Base-by-base conservation (phyloP, 2,113 vertebrate species). In the Passer domesticus region DNA sequence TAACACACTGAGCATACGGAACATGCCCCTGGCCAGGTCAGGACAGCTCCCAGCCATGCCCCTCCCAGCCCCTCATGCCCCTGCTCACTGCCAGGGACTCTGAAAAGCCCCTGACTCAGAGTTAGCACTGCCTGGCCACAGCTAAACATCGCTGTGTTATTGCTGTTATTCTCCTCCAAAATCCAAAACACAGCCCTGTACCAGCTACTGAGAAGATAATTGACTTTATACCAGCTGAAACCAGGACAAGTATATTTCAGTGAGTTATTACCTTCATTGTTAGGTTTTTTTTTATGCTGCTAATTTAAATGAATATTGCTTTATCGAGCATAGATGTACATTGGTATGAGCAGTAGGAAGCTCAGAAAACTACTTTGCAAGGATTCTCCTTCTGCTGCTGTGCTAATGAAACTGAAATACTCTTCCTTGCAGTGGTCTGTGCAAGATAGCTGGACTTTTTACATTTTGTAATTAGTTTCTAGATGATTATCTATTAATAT, bases 401-500 rank as follows among this genome's bases (percentile, higher is more conserved):
- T 39, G 53, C 73, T 87, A 90, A 94, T 86, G 82, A 86, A 90
- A 90, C 46, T 6, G 59, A 86, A 85, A 78, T 11, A 7, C 41
- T 83, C 27, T 72, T 91, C 56, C 75, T 73, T 84, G 62, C 82
- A 66, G 62, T 18, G 41, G n/a, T 92, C 79, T 90, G 41, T 77
- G 90, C 53, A 60, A 84, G 77, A 63, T 85, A 83, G 62, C 62
- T 87, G 68, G 91, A 82, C 35, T 52, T 95, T 46, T 75, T 60
- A 83, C 73, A 87, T 83, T 92, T 75, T 11, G 3, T 89, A 93
- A 92, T 96, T 90, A 94, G 68, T 88, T 95, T 93, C 89, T 96
- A 72, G 67, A 64, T 94, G 43, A 89, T 94, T 80, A 95, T 86
- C 85, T 91, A 88, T 95, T 95, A 86, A 83, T 91, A 90, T 91